Conservation (phyloP, 2,888 invertebrate genomes). For the Dynastes maya region DNA sequence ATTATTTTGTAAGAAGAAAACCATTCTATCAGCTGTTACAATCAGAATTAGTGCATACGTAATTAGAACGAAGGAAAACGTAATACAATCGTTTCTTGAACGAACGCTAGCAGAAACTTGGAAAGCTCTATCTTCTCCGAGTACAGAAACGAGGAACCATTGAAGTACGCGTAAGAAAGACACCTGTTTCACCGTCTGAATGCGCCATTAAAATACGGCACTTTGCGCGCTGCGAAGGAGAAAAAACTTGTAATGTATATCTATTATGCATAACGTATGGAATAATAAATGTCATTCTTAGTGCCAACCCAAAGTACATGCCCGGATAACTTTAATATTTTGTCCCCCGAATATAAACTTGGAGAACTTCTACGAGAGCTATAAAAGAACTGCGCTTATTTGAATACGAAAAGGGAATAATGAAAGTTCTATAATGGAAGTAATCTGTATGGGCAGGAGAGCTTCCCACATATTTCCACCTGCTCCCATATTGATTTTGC, state of each 20-base stretch:
- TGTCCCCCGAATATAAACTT: slow-evolving; percentile 55
- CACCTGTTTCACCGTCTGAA: slow-evolving; percentile 23
- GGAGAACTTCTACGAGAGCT: slow-evolving; percentile 62
- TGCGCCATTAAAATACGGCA: slow-evolving; percentile 17
- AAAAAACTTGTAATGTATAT: slow-evolving; percentile 53
- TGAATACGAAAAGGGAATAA: slow-evolving; percentile 68
- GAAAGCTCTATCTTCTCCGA: neutral
- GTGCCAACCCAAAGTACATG: slow-evolving; percentile 59
- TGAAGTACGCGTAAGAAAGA: neutral
- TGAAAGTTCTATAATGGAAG: slow-evolving; percentile 66
- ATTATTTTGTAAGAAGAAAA: too few relatives aligned
- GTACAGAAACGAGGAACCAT: neutral
- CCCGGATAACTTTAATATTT: slow-evolving; percentile 61
- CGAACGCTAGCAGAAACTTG: neutral
- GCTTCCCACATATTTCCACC: slow-evolving; percentile 64
- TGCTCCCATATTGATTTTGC: slow-evolving; percentile 64
- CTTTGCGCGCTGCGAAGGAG: neutral
- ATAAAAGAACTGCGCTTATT: slow-evolving; percentile 67
- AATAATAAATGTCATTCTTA: slow-evolving; percentile 60
- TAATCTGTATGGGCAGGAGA: slow-evolving; percentile 65
- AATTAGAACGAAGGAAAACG: too few relatives aligned
- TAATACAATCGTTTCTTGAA: too few relatives aligned
- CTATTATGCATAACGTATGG: slow-evolving; percentile 54
- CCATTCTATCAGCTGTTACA: too few relatives aligned
- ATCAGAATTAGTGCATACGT: too few relatives aligned